Base-by-base conservation (phyloP, 2,113 vertebrate species). In the Corythaixoides concolor region DNA sequence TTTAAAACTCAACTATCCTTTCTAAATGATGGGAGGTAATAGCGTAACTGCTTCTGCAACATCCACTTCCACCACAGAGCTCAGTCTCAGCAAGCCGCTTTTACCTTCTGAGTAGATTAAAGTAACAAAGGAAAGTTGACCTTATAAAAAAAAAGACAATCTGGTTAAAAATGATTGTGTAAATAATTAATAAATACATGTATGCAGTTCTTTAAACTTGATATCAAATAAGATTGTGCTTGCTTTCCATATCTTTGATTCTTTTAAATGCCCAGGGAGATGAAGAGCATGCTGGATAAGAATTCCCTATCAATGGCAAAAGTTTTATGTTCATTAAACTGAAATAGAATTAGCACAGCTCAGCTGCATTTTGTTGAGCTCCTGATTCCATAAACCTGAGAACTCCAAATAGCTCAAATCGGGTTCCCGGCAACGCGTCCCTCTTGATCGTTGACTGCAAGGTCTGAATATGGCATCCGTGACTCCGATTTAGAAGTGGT, bases 151-250 rank as follows among this genome's bases (percentile, higher is more conserved):
- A 43, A 55, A 75, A 75, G 9, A 55, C 19, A 32, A 32, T 74
- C 41, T 12, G 22, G 9, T 67, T 72, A 47, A 78, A 87, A 90
- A 41, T 27, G 7, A 35, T 53, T 89, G 43, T 66, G 53, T 87
- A 70, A 82, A 84, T 79, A 70, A 64, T 78, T 93, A 91, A 92
- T 76, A 49, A 78, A 92, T 75, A 49, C 37, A 24, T 41, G 45
- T 37, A 85, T 41, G 35, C 67, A 79, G 70, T 77, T 75, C 88
- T 95, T 96, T 89, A 73, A 58, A 92, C 77, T 72, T 58, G 86
- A n/a, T 92, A 89, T 93, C 89, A 90, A 72, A 90, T 77, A 62
- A 70, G 82, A 90, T 74, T 83, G 96, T 66, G 68, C 88, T 78
- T 96, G 64, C 45, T 86, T 94, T 95, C 96, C 56, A 24, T 47